Evolutionary conservation across 2,797 vertebrate species (phyloP).

Genomic region (Periparus ater): DNA sequence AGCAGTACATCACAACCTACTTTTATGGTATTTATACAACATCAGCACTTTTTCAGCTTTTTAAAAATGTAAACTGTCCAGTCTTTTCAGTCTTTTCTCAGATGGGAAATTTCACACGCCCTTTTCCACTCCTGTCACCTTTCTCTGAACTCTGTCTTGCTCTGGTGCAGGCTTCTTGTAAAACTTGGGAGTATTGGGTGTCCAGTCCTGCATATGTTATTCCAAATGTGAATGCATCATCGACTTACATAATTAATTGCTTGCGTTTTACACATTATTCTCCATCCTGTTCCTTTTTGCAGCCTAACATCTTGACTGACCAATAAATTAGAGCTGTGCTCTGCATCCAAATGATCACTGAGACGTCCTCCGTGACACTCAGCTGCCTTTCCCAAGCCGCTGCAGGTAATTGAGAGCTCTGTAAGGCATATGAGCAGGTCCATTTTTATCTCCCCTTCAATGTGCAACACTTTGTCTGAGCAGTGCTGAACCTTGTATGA

Average conservation of each 20-base stretch:
- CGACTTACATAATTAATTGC: conserved; percentile 20
- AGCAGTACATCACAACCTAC: neutral
- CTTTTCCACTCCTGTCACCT: conserved; percentile 2
- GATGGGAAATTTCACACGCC: neutral
- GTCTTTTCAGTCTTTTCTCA: neutral
- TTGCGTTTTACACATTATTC: conserved; percentile 29
- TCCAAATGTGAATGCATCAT: conserved; percentile 18
- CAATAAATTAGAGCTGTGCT: conserved; percentile 39
- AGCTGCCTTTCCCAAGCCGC: conserved; percentile 22
- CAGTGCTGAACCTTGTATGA: conserved; percentile 31
- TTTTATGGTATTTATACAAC: neutral
- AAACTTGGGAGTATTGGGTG: neutral
- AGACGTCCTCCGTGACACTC: neutral
- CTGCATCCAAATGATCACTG: conserved; percentile 30
- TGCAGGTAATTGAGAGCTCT: conserved; percentile 30
- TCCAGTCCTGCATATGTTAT: neutral
- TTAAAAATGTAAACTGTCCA: neutral
- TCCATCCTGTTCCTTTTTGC: neutral
- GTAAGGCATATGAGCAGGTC: neutral
- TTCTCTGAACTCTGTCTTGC: conserved; percentile 17
- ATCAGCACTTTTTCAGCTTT: neutral
- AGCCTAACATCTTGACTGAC: conserved; percentile 14
- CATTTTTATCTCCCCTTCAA: conserved; percentile 5
- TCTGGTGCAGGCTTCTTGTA: neutral
- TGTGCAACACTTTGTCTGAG: conserved; percentile 31